Evolutionary conservation across 2,888 invertebrate species (phyloP), one percentile per base, ranked within the genome.

Genomic region (Prosapia bicincta): DNA sequence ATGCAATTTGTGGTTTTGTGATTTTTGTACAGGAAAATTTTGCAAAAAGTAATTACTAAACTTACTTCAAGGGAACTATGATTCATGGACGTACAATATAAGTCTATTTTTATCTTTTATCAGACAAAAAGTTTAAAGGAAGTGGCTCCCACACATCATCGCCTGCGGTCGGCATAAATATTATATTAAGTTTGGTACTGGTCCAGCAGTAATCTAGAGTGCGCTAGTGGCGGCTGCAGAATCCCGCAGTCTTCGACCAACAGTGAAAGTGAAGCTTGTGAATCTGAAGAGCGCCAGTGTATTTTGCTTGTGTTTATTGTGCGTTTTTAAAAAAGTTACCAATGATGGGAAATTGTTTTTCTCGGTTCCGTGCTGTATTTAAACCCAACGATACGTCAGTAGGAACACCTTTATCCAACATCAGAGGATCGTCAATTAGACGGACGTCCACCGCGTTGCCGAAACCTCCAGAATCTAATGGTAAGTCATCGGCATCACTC

Each of bases 321-420:
- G 38, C 13, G 20, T 20, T 6, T 38, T 38, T 13, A 13, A 2
- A n/a, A 38, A 13, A 2, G 9, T 26, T 26, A 23, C 20, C 43
- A 3, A 75, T 75, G 75, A 84, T 84, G 83, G 83, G 84, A 13
- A 85, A 83, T 75, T 83, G 83, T 74, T 84, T 83, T 76, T 83
- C 82, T 23, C 81, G 82, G 78, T 82, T 83, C 69, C 80, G 83
- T 68, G 81, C 84, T 3, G 85, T 83, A 54, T 84, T 83, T 77
- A 81, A 80, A 72, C 83, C 82, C 1, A 81, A 82, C 26, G 78
- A 38, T n/a, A 24, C 25, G 13, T 32, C 38, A 0, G 9, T 24
- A 24, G 23, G 24, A 3, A 54, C 54, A 20, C 3, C 20, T 3
- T 54, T 54, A 3, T 54, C 54, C 1, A 20, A 54, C 20, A 54